Base-by-base conservation (phyloP, 2,888 invertebrate species). In the Limnephilus marmoratus region DNA sequence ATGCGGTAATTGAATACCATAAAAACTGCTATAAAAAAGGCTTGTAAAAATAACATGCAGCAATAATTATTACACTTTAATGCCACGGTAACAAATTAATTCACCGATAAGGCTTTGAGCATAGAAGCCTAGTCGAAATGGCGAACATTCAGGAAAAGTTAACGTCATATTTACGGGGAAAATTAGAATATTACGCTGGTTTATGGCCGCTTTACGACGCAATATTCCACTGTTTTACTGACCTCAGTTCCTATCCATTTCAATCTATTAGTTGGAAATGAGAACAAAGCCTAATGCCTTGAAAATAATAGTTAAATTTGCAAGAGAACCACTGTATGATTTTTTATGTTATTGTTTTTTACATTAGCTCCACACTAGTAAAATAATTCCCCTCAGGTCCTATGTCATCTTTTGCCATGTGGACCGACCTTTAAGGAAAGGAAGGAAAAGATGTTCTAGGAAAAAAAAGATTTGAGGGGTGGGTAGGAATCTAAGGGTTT, bases 161-260 rank as follows among this genome's bases (percentile, higher is more conserved):
- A 49, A 86, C 49, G 45, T 45, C 86, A 86, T 86, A 86, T 86
- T 86, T 86, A 86, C 86, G 49, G 86, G 86, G 45, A 29, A 86
- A 86, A 86, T 86, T 86, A 41, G 86, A 86, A 86, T 86, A 45
- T 86, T 86, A 24, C 15, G 12, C 13, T 29, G 5, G 45, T 86
- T 86, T 86, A 86, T 45, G 24, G 29, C 29, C 83, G 9, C 34
- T 41, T 86, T 45, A 86, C 13, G 86, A 49, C 49, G 86, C n/a
- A 0, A 86, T 45, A 29, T 68, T 24, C n/a, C 24, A 2, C 1
- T 12, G 9, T 68, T 86, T 24, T 13, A 29, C 86, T 86, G 49
- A 86, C 49, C 86, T 86, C 45, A 41, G 41, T 29, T 12, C 41
- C 29, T 86, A 86, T 49, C 49, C n/a, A 15, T 29, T 83, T 34